Evolutionary conservation across 2,113 vertebrate genomes (phyloP).

Genomic region (Pedionomus torquatus): DNA sequence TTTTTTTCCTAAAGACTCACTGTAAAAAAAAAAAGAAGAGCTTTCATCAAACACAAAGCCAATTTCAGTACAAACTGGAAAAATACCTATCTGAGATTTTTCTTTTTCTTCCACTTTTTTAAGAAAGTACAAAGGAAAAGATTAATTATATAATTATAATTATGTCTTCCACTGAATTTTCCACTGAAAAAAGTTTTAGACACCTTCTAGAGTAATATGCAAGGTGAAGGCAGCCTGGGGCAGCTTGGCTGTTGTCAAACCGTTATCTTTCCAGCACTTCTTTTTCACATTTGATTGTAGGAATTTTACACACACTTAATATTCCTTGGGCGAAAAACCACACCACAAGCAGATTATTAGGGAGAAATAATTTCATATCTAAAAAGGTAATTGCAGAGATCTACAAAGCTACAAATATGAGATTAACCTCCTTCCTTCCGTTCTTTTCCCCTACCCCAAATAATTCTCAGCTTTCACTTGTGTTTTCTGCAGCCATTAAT

Average conservation of each 20-base stretch:
- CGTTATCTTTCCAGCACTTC: neutral
- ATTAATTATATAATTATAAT: neutral
- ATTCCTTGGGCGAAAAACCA: neutral
- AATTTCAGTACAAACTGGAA: neutral
- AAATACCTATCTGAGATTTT: neutral
- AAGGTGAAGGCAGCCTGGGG: neutral
- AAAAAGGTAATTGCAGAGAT: neutral
- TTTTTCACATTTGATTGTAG: neutral
- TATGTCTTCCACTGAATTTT: neutral
- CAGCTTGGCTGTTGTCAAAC: neutral
- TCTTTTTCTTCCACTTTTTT: neutral
- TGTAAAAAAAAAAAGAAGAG: neutral
- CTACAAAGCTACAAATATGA: neutral
- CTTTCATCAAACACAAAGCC: neutral
- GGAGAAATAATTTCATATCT: neutral
- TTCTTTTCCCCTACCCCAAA: neutral
- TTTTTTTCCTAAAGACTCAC: neutral
- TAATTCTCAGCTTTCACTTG: neutral
- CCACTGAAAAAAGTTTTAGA: neutral
- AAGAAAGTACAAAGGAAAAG: neutral
- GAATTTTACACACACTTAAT: neutral
- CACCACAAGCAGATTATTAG: neutral
- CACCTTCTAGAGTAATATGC: neutral
- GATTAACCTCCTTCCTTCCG: neutral
- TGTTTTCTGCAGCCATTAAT: slow-evolving; percentile 5